Evolutionary conservation across 2,113 vertebrate species (phyloP), one percentile per base, ranked within the genome.

Genomic region (Melanerpes formicivorus): DNA sequence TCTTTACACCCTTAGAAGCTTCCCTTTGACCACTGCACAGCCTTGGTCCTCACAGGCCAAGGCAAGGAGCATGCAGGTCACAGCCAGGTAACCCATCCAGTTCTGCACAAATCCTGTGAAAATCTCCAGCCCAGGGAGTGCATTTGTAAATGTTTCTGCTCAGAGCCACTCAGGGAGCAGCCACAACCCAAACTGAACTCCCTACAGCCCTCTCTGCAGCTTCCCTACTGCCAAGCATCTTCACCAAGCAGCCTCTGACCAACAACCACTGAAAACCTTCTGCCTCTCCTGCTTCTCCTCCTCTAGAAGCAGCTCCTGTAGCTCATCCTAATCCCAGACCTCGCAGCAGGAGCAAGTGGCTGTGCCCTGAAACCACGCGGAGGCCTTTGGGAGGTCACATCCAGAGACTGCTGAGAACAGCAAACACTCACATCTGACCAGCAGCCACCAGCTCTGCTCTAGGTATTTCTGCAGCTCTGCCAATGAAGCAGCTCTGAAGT

Each of bases 281-380:
- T 87, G 29, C 64, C 58, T 0, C 2, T 18, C 59, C 70, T 52
- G 67, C 54, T 16, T 71, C 22, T 64, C 48, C 48, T 40, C 62
- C 30, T 52, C 63, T 76, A 55, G 67, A 80, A 82, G 89, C 62
- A 95, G 34, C 46, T 74, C 48, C 81, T 88, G 7, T 7, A 81
- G 34, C 9, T 94, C 69, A 44, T 62, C 62, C 70, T 54, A 87
- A 64, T 63, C 62, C 78, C 74, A 95, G 27, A 6, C 42, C 22
- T 94, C 94, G 73, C 88, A 89, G 87, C 55, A 92, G 73, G 29
- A 93, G 84, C 91, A 96, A 70, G 77, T 77, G 78, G 48, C 30
- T 74, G n/a, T 79, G 76, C 67, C 93, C 84, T 82, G 88, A 91
- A 96, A 95, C 29, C 77, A 95, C 75, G 83, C 63, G 59, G 67